Conservation (phyloP, 2,888 invertebrate species). For the Melanotus villosus region DNA sequence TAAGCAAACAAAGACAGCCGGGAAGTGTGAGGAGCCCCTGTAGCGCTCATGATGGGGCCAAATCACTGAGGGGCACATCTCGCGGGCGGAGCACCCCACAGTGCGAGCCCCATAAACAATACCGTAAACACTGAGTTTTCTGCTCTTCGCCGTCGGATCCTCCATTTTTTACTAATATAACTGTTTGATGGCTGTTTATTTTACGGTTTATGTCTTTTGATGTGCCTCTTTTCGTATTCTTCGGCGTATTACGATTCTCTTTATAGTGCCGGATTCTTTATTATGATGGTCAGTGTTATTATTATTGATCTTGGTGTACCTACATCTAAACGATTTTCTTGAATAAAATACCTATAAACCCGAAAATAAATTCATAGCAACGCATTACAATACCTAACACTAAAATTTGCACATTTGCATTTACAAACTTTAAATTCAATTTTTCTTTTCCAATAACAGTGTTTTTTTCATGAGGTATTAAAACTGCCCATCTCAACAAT, state of each 20-base stretch:
- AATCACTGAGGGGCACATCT: slow-evolving; percentile 53
- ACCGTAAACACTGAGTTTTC: slow-evolving; percentile 61
- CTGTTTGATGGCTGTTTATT: slow-evolving; percentile 65
- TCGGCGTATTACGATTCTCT: slow-evolving; percentile 35
- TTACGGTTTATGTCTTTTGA: slow-evolving; percentile 60
- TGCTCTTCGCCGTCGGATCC: slow-evolving; percentile 56
- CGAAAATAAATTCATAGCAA: too few relatives aligned
- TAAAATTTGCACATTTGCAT: too few relatives aligned
- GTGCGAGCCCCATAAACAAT: slow-evolving; percentile 64
- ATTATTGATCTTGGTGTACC: not conserved
- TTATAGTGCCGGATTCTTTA: slow-evolving; percentile 44
- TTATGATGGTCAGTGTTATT: slow-evolving; percentile 12
- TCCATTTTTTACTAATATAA: slow-evolving; percentile 64
- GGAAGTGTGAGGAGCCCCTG: slow-evolving; percentile 52
- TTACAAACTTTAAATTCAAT: too few relatives aligned
- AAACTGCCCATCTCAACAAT: too few relatives aligned
- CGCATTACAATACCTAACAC: too few relatives aligned
- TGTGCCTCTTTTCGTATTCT: slow-evolving; percentile 46
- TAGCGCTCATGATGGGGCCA: slow-evolving; percentile 52
- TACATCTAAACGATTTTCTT: too few relatives aligned
- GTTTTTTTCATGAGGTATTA: too few relatives aligned
- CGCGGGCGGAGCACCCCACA: slow-evolving; percentile 55
- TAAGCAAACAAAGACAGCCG: slow-evolving; percentile 53
- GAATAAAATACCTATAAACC: too few relatives aligned
- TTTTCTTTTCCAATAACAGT: too few relatives aligned